Conservation (phyloP, 1,140 invertebrate species). For the Akabosia matsudoensis region DNA sequence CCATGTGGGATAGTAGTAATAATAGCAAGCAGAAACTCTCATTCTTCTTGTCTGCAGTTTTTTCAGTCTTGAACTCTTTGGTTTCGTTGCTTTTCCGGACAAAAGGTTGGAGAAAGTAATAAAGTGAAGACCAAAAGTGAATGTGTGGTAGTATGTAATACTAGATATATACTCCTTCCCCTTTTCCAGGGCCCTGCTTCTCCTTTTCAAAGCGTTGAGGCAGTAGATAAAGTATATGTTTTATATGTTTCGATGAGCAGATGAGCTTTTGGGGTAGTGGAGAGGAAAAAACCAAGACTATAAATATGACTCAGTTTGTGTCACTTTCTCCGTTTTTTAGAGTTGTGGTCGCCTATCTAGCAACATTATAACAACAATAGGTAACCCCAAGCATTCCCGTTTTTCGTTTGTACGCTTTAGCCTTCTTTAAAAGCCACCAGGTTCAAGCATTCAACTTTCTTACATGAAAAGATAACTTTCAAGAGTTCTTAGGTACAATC, state of each 20-base stretch:
- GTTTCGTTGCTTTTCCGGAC: neutral
- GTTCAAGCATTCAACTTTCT: no score
- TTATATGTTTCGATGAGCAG: neutral
- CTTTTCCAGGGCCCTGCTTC: neutral
- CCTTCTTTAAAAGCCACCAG: neutral
- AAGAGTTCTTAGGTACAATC: no score
- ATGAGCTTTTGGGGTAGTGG: neutral
- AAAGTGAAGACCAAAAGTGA: neutral
- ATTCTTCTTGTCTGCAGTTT: constrained; percentile 29
- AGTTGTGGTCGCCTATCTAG: no score
- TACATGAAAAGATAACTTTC: no score
- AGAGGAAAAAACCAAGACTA: neutral
- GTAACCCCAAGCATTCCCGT: no score
- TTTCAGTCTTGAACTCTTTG: constrained; percentile 17
- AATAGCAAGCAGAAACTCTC: constrained; percentile 37
- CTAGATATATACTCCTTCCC: neutral
- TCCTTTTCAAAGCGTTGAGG: no score
- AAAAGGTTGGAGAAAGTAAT: neutral
- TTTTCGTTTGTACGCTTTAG: neutral
- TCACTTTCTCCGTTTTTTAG: neutral
- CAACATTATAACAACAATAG: no score
- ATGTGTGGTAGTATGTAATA: neutral
- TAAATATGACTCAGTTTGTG: constrained; percentile 21
- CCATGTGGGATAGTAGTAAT: constrained; percentile 38
- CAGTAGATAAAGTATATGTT: no score